phyloP scores from a whole-genome alignment of 2,113 vertebrate species.

The Forbesichthys papilliferus region DNA sequence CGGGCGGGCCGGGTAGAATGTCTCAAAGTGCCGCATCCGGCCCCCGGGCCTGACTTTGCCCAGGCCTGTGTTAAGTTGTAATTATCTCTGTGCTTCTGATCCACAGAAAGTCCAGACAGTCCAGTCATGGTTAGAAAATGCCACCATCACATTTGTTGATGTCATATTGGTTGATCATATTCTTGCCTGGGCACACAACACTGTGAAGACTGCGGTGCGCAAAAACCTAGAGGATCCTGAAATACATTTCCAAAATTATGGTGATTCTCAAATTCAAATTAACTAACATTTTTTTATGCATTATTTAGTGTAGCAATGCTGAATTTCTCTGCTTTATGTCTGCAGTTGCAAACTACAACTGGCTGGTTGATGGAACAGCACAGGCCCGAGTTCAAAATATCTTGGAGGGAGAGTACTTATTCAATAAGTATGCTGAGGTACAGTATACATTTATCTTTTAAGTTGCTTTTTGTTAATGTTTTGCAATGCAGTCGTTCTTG shows the following conservation, averaged over 20 bases:
- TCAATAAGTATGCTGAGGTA: conserved; percentile 88
- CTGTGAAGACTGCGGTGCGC: conserved; percentile 70
- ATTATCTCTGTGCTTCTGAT: conserved; percentile 5
- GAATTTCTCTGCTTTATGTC: conserved; percentile 46
- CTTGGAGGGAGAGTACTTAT: conserved; percentile 81
- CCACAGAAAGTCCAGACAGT: conserved; percentile 83
- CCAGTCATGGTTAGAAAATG: conserved; percentile 80
- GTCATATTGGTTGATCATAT: conserved; percentile 79
- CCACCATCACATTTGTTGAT: conserved; percentile 63
- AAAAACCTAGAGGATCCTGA: conserved; percentile 80
- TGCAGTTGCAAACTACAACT: conserved; percentile 86
- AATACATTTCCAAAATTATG: conserved; percentile 82
- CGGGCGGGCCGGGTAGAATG: too few species aligned
- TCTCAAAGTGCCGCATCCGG: too few species aligned
- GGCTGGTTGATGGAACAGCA: conserved; percentile 89
- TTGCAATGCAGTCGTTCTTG: background rate
- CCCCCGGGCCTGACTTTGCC: too few species aligned
- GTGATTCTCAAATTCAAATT: conserved; percentile 62
- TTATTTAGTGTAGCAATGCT: background rate
- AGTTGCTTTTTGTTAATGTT: background rate
- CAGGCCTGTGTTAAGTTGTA: too few species aligned
- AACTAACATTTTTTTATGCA: background rate
- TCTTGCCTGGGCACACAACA: conserved; percentile 69
- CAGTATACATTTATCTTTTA: conserved; percentile 32
- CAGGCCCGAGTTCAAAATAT: conserved; percentile 76